A percentile compares a stretch with the other conserved stretches of the same genome.
phyloP scores from a whole-genome alignment of 2,113 vertebrate genomes.

The Stictonetta naevosa region DNA sequence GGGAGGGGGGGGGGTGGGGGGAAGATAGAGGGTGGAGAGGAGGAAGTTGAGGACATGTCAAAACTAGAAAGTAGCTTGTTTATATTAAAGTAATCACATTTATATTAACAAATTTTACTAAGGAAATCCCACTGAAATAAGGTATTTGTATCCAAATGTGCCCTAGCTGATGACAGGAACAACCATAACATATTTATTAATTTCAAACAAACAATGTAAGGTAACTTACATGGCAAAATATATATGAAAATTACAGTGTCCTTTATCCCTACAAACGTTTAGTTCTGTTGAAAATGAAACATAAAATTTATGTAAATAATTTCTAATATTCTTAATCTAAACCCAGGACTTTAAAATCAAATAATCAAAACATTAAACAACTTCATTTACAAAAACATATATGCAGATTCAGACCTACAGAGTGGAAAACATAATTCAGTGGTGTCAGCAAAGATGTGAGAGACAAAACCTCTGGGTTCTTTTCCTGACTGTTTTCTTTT shows the following conservation, averaged over 20 bases:
- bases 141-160: neutral
- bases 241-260: neutral
- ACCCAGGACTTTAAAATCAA: neutral
- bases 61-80: neutral
- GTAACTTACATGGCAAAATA: neutral
- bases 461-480: neutral
- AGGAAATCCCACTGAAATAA: neutral
- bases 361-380: neutral
- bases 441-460: neutral
- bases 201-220: neutral
- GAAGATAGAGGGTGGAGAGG: neutral
- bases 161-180: neutral
- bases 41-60: neutral
- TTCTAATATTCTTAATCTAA: neutral
- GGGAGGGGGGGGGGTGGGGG: too few relatives aligned
- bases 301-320: neutral
- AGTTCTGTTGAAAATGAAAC: neutral
- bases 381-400: neutral
- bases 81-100: neutral
- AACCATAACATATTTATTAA: neutral
- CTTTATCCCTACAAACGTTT: neutral
- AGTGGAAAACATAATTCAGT: neutral
- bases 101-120: constrained; percentile 5
- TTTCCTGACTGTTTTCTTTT: neutral
- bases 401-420: neutral